Conservation (phyloP, 2,888 invertebrate species). For the Colostygia pectinataria region DNA sequence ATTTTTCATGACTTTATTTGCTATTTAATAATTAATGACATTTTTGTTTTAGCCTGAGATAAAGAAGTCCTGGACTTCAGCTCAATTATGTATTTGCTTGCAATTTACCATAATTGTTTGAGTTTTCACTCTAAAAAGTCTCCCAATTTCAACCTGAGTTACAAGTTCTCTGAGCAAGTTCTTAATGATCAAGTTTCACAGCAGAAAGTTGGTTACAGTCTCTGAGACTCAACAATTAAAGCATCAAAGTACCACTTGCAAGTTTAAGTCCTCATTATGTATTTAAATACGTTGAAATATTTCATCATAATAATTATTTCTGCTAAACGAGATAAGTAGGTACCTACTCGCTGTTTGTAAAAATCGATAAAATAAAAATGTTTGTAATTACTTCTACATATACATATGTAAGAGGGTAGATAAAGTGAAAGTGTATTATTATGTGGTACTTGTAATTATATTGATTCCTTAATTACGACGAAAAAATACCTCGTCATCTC, state of each 20-base stretch:
- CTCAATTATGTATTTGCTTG: not conserved
- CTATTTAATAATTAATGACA: too few relatives aligned
- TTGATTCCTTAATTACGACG: too few relatives aligned
- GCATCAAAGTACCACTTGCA: constrained; percentile 36
- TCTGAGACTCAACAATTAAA: constrained; percentile 42
- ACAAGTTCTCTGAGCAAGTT: constrained; percentile 35
- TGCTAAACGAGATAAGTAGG: constrained; percentile 1
- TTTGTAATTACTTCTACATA: too few relatives aligned
- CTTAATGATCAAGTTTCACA: constrained; percentile 47
- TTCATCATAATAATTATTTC: not conserved
- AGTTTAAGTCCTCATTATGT: constrained; percentile 30
- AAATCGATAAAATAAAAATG: too few relatives aligned
- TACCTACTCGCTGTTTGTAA: too few relatives aligned
- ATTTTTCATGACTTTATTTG: too few relatives aligned
- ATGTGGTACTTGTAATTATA: too few relatives aligned
- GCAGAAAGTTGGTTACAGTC: constrained; percentile 35
- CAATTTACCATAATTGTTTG: not conserved
- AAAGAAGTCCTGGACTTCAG: too few relatives aligned
- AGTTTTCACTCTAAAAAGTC: not conserved
- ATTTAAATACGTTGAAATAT: constrained; percentile 6
- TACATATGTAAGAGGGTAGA: too few relatives aligned
- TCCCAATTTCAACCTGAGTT: constrained; percentile 5
- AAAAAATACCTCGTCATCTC: too few relatives aligned
- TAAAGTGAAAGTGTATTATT: too few relatives aligned
- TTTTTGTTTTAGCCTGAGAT: too few relatives aligned